A percentile compares a stretch with the other conserved stretches of the same genome.
These are phyloP conservation scores for Periophthalmus magnuspinnatus DNA, from an alignment of 2,797 vertebrate species.

Conservation along the genomic window DNA sequence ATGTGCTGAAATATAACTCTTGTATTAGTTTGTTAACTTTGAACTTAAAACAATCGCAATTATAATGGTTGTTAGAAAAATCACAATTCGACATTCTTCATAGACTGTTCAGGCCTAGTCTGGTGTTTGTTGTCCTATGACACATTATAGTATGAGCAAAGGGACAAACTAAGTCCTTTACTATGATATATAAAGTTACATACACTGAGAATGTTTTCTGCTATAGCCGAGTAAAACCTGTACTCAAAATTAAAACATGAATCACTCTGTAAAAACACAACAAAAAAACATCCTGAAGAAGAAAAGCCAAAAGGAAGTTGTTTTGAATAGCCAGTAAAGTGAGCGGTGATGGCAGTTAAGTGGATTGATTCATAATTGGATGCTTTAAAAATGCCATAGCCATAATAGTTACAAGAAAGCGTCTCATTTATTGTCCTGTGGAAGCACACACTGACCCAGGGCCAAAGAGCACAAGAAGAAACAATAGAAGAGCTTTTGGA, in stretches of 20 bases:
- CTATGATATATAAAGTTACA: too few relatives aligned
- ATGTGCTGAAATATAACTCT: too few relatives aligned
- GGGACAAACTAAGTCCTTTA: neutral
- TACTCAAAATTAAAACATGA: neutral
- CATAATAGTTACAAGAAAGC: constrained; percentile 1
- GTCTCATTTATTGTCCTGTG: neutral
- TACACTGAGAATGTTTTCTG: too few relatives aligned
- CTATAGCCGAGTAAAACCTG: too few relatives aligned
- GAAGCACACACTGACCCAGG: neutral
- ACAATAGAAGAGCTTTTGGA: constrained; percentile 37
- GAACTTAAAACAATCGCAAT: too few relatives aligned
- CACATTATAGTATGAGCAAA: neutral
- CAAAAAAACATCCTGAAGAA: neutral
- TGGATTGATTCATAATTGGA: neutral
- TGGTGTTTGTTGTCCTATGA: neutral
- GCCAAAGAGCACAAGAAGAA: constrained; percentile 27
- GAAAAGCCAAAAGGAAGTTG: neutral
- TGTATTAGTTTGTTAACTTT: too few relatives aligned
- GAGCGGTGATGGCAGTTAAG: neutral
- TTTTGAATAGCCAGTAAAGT: neutral
- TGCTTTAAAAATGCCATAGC: neutral
- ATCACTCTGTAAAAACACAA: neutral
- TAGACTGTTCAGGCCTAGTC: too few relatives aligned
- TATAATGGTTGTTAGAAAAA: too few relatives aligned
- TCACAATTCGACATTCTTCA: too few relatives aligned